phyloP scores from a whole-genome alignment of 2,888 invertebrate genomes.

The Lapara coniferarum region DNA sequence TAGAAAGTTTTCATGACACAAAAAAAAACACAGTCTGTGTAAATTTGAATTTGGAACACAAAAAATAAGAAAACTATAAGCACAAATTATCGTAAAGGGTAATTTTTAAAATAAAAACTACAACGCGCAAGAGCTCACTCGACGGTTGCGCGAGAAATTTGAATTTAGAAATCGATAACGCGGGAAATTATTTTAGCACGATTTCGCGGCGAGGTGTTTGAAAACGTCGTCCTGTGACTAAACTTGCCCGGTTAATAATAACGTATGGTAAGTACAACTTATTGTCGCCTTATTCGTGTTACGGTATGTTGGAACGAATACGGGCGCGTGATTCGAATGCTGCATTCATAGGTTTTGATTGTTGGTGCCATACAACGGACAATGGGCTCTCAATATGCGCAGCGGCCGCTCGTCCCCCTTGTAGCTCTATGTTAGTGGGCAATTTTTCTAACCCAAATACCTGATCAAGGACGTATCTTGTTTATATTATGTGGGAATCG shows the following conservation, averaged over 20 bases:
- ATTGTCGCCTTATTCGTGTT: conserved; percentile 76
- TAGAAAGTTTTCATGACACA: conserved; percentile 58
- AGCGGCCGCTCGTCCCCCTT: conserved; percentile 55
- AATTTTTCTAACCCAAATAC: conserved; percentile 77
- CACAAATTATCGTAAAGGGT: conserved; percentile 8
- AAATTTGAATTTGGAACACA: conserved; percentile 42
- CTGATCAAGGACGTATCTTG: conserved; percentile 65
- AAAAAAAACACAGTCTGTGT: conserved; percentile 21
- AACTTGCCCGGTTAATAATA: conserved; percentile 68
- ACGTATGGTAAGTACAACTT: conserved; percentile 53
- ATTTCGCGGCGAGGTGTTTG: conserved; percentile 44
- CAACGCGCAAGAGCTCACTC: conserved; percentile 1
- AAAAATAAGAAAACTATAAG: conserved; percentile 8
- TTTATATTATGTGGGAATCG: conserved; percentile 56
- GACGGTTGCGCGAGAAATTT: conserved; percentile 12
- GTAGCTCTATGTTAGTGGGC: conserved; percentile 60
- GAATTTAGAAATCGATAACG: conserved; percentile 27
- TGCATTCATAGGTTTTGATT: conserved; percentile 62
- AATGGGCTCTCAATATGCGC: conserved; percentile 73
- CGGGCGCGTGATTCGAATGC: conserved; percentile 74
- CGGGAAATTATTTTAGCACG: conserved; percentile 44
- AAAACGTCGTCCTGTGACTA: conserved; percentile 70
- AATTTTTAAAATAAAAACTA: not conserved
- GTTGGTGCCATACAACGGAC: conserved; percentile 66
- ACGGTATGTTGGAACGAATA: conserved; percentile 82